phyloP scores from a whole-genome alignment of 2,797 vertebrate species.

The Cuculus canorus region DNA sequence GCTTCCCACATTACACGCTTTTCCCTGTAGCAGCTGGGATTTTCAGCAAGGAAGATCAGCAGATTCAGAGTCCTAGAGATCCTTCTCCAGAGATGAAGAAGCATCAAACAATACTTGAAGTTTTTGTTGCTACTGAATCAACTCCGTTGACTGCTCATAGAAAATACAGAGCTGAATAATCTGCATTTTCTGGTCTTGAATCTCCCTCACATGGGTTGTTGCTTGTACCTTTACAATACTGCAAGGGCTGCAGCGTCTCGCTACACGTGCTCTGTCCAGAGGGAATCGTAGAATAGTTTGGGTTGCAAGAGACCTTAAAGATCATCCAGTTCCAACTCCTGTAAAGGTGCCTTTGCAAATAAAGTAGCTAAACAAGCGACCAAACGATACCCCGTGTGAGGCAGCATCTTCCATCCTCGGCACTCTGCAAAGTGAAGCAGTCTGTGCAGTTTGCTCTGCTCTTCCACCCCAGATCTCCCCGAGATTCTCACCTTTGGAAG shows the following conservation, averaged over 20 bases:
- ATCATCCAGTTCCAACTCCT: too few relatives aligned
- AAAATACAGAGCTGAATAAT: neutral
- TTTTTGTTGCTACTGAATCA: rapidly evolving
- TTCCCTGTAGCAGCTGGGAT: neutral
- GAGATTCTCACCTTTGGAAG: too few relatives aligned
- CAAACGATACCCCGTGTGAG: too few relatives aligned
- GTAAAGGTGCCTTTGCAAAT: too few relatives aligned
- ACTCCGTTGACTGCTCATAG: neutral
- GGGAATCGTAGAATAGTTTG: too few relatives aligned
- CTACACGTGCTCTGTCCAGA: rapidly evolving
- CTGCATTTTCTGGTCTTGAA: neutral
- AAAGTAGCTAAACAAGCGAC: too few relatives aligned
- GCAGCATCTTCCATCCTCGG: too few relatives aligned
- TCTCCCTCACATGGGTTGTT: neutral
- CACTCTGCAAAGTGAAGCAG: too few relatives aligned
- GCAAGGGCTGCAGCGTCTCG: neutral
- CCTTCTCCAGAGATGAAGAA: neutral
- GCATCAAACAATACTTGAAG: neutral
- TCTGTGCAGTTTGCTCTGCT: too few relatives aligned
- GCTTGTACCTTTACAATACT: neutral
- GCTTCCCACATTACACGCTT: neutral
- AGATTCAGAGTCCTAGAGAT: neutral
- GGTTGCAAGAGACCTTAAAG: too few relatives aligned
- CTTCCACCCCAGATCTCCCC: too few relatives aligned
- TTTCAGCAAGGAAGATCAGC: neutral